These are phyloP conservation scores for Temnothorax curvispinosus DNA, from an alignment of 1,140 invertebrate genomes.

Conservation along the genomic window DNA sequence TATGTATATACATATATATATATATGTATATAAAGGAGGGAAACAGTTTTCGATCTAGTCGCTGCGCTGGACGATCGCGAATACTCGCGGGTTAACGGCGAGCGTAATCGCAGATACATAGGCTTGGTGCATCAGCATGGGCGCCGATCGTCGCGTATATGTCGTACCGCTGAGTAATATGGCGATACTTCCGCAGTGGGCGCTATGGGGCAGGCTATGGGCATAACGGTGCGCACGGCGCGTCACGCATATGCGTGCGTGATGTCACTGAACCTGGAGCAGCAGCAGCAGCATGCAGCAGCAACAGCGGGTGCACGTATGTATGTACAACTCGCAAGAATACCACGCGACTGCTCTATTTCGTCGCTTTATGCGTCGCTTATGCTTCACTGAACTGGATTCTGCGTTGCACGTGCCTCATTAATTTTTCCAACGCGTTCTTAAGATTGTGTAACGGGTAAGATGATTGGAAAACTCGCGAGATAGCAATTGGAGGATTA, in stretches of 20 bases:
- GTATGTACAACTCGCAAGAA: conserved; percentile 40
- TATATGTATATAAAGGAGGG: background rate
- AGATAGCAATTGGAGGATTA: background rate
- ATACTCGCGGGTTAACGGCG: conserved; percentile 25
- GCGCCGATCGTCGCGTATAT: conserved; percentile 67
- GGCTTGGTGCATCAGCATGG: conserved; percentile 31
- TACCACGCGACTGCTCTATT: conserved; percentile 62
- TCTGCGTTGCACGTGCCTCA: background rate
- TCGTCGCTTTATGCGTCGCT: background rate
- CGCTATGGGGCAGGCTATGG: conserved; percentile 76
- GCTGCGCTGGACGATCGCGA: background rate
- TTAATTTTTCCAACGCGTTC: background rate
- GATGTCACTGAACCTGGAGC: conserved; percentile 82
- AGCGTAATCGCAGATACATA: conserved; percentile 30
- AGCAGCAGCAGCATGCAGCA: conserved; percentile 24
- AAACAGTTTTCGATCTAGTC: background rate
- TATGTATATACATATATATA: too few species aligned
- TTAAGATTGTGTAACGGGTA: conserved; percentile 2
- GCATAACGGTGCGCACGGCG: conserved; percentile 79
- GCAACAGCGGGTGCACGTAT: conserved; percentile 46
- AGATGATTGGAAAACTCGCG: background rate
- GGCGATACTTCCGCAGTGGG: conserved; percentile 78
- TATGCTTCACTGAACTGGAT: background rate
- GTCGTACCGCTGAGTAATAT: conserved; percentile 69
- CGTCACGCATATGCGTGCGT: conserved; percentile 82